Evolutionary conservation across 2,113 vertebrate genomes (phyloP).

Genomic region (Eptesicus fuscus): DNA sequence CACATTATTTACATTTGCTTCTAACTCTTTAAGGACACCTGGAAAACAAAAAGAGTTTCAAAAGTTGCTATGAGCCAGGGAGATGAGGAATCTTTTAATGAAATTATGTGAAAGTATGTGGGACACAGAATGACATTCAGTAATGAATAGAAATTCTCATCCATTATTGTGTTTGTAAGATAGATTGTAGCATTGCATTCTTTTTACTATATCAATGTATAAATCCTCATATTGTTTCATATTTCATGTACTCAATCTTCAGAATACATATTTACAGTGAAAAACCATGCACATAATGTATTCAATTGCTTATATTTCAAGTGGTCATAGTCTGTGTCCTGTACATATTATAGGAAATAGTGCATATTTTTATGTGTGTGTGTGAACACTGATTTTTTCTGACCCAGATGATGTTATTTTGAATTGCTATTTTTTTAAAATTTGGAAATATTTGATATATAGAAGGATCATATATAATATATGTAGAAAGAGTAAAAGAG

Average conservation of each 20-base stretch:
- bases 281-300: not conserved
- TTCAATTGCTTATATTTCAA: not conserved
- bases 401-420: not conserved
- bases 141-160: not conserved
- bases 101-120: not conserved
- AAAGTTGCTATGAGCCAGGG: not conserved
- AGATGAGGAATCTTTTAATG: not conserved
- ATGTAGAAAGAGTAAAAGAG: not conserved
- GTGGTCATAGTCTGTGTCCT: not conserved
- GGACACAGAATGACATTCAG: not conserved
- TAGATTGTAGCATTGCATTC: not conserved
- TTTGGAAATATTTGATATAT: not conserved
- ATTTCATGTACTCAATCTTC: not conserved
- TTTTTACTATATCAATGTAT: not conserved
- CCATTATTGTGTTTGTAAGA: not conserved
- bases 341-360: not conserved
- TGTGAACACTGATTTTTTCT: not conserved
- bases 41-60: not conserved
- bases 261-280: not conserved
- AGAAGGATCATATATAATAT: not conserved
- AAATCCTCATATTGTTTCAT: not conserved
- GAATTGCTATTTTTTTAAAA: not conserved
- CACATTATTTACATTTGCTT: conserved; percentile 17
- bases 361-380: not conserved
- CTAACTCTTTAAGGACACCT: conserved; percentile 22